phyloP scores from a whole-genome alignment of 1,140 invertebrate genomes.

The Brachionus angularis region DNA sequence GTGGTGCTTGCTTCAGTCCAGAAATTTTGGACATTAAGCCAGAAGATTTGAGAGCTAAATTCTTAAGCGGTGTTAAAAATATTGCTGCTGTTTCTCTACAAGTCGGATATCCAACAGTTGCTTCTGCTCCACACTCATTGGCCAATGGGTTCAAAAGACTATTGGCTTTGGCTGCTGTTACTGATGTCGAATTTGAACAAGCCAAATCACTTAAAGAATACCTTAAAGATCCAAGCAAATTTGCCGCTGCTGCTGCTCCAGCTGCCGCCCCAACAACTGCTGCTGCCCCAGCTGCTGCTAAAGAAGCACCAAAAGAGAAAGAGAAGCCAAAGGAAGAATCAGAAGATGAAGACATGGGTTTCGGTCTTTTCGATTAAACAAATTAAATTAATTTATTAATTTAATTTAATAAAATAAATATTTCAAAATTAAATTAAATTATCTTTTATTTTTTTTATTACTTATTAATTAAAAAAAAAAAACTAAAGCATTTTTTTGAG shows the following conservation, averaged over 20 bases:
- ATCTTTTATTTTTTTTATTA: background rate
- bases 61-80: constrained; percentile 85
- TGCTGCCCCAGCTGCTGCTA: constrained; percentile 60
- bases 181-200: constrained; percentile 89
- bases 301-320: constrained; percentile 68
- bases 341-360: constrained; percentile 91
- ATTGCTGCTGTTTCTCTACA: constrained; percentile 86
- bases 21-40: constrained; percentile 95
- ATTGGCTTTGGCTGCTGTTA: constrained; percentile 87
- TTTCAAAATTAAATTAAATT: background rate
- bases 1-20: constrained; percentile 92
- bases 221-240: constrained; percentile 82
- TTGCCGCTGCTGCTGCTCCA: constrained; percentile 64
- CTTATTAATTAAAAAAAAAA: too few species aligned
- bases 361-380: constrained; percentile 60
- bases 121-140: constrained; percentile 92
- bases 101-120: constrained; percentile 91
- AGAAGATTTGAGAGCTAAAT: constrained; percentile 83
- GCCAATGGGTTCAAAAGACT: constrained; percentile 97
- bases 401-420: constrained; percentile 36
- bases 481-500: too few species aligned
- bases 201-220: constrained; percentile 73
- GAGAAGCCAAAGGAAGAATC: constrained; percentile 63
- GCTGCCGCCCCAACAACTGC: constrained; percentile 64
- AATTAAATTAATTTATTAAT: constrained; percentile 12